Evolutionary conservation across 1,140 invertebrate species (phyloP).

Genomic region (Aphis craccivora): DNA sequence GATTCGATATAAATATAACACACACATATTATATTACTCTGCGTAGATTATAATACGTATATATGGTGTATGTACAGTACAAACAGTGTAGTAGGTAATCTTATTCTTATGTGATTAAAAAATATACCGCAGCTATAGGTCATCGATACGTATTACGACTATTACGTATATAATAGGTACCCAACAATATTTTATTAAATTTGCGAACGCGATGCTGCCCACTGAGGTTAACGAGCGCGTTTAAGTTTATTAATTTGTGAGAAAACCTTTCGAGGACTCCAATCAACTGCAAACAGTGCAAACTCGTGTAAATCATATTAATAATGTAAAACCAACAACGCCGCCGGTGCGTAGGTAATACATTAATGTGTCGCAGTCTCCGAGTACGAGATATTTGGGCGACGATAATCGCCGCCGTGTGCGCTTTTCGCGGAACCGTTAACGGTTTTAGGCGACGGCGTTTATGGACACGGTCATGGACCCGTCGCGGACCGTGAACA

Average conservation of each 20-base stretch:
- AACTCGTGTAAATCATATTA: neutral
- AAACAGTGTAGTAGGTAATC: neutral
- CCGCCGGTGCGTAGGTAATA: neutral
- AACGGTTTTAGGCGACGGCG: neutral
- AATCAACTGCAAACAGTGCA: neutral
- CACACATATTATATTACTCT: neutral
- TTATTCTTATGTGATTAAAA: neutral
- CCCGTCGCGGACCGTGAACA: neutral
- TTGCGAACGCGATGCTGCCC: neutral
- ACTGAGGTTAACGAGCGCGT: neutral
- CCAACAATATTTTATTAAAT: neutral
- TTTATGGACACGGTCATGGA: slow-evolving; percentile 17
- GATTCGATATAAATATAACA: neutral
- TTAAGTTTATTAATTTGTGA: neutral
- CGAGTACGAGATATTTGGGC: neutral
- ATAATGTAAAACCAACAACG: neutral
- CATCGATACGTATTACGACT: neutral
- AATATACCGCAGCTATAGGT: neutral
- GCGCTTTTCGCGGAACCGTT: slow-evolving; percentile 10
- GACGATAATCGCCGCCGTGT: neutral
- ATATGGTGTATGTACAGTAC: neutral
- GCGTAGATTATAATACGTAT: neutral
- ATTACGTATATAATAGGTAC: no score
- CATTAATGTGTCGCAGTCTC: neutral
- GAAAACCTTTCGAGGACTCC: neutral